Base-by-base conservation (phyloP, 92 coral and sea anemone species). In the Isaurus tuberculatus region DNA sequence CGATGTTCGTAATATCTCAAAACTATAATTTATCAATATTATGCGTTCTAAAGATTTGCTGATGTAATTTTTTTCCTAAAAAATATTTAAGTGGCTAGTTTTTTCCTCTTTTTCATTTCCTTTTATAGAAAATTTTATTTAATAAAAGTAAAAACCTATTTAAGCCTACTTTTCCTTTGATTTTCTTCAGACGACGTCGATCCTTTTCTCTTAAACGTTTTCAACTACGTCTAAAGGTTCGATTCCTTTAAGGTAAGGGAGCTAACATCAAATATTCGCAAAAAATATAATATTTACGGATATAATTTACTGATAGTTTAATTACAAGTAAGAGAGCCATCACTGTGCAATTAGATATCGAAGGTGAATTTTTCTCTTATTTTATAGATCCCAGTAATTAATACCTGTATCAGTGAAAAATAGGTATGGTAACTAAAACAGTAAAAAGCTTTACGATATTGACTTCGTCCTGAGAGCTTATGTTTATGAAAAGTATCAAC, bases 151-250 rank as follows among this genome's bases (percentile, higher is more conserved):
- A 60, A 75, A 13, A 25, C 81, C 63, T 53, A 42, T 78, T 90
- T 77, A 89, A 89, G 90, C 71, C 89, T 79, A 16, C 31, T 77
- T 77, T n/a, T 55, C 23, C 23, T 77, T 57, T 77, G 82, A 26
- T 77, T 33, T 58, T 65, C 82, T 58, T 77, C 53, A 77, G 92
- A 81, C 83, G 96, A 79, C 2, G 91, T 87, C 84, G 96, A 92
- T 83, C 88, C 96, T 0, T 90, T 87, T 73, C 90, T 92, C 26
- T 80, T 90, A 88, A 86, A 83, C 37, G 90, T 92, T 67, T 92
- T 92, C 89, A 81, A 90, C 60, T 88, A 90, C 60, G 89, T 88
- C 83, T 90, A 81, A 86, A 69, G 36, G 65, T 72, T 37, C 46
- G 53, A 34, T 64, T 49, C 40, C 26, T 55, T 89, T 73, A 79